A percentile compares a stretch with the other conserved stretches of the same genome.
These are phyloP conservation scores for Xenotilapia flavipinnis DNA, from an alignment of 2,113 vertebrate genomes.

Conservation along the genomic window DNA sequence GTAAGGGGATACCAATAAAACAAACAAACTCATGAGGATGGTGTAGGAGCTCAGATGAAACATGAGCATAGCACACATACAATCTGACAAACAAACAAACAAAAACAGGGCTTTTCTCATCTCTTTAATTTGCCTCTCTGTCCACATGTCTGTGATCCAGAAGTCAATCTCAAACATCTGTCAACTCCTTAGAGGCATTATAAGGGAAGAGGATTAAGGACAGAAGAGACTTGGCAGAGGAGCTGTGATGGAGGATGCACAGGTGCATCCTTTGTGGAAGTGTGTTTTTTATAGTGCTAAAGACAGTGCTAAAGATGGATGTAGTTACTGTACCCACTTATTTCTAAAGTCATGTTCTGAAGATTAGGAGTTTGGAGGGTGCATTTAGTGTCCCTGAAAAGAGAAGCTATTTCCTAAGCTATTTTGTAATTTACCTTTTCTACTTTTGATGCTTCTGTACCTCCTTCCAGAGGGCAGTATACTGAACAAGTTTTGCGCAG, in stretches of 20 bases:
- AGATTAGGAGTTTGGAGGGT: not conserved
- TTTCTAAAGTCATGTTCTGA: not conserved
- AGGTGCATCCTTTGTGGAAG: not conserved
- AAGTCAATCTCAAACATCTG: not conserved
- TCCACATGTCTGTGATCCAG: not conserved
- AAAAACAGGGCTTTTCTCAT: not conserved
- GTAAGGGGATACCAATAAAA: not conserved
- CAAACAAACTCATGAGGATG: not conserved
- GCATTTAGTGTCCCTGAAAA: not conserved
- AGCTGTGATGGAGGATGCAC: not conserved
- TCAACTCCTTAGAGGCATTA: not conserved
- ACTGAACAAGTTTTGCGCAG: not conserved
- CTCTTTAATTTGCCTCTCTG: not conserved
- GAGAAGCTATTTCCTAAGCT: not conserved
- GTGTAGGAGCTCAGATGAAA: not conserved
- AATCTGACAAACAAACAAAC: not conserved
- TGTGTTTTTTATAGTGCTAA: not conserved
- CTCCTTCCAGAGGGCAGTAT: not conserved
- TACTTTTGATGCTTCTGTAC: not conserved
- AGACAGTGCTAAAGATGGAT: not conserved
- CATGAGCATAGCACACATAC: not conserved
- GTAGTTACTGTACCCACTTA: not conserved
- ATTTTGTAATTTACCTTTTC: not conserved
- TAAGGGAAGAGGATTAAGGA: not conserved
- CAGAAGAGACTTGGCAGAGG: not conserved